Percentiles rank a stretch among this genome's conserved stretches.
Evolutionary conservation across 1,140 invertebrate genomes (phyloP).

Genomic region (Cheumatopsyche charites): DNA sequence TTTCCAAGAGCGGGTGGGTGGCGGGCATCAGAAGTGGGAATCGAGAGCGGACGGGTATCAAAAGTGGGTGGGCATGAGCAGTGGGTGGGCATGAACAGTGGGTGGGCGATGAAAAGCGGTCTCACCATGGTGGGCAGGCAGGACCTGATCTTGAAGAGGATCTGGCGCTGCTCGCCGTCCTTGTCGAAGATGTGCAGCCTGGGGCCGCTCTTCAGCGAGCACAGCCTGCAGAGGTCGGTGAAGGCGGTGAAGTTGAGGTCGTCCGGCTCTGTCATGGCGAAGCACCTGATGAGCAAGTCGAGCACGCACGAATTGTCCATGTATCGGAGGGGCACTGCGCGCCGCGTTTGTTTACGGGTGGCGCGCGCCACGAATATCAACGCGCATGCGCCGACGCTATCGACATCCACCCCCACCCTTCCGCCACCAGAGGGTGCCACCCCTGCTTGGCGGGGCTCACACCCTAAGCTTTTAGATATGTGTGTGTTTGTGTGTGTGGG

Average conservation of each 20-base stretch:
- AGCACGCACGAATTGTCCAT: constrained; percentile 64
- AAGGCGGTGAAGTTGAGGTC: constrained; percentile 70
- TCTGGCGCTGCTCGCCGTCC: constrained; percentile 70
- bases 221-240: constrained; percentile 71
- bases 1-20: too few relatives aligned
- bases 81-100: too few relatives aligned
- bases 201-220: constrained; percentile 69
- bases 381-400: constrained; percentile 28
- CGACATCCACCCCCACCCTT: constrained; percentile 16
- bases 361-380: constrained; percentile 11
- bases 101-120: too few relatives aligned
- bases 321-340: constrained; percentile 39
- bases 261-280: constrained; percentile 68
- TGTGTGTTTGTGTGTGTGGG: too few relatives aligned
- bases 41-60: too few relatives aligned
- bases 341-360: constrained; percentile 37
- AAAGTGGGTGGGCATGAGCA: too few relatives aligned
- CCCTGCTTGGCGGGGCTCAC: too few relatives aligned
- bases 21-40: too few relatives aligned
- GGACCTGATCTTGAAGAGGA: constrained; percentile 71
- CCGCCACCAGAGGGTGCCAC: too few relatives aligned
- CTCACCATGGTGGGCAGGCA: constrained; percentile 70
- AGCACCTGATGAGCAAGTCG: constrained; percentile 63
- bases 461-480: too few relatives aligned
- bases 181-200: constrained; percentile 72